Conservation (phyloP, 2,797 vertebrate genomes). For the Sebastolobus altivelis region DNA sequence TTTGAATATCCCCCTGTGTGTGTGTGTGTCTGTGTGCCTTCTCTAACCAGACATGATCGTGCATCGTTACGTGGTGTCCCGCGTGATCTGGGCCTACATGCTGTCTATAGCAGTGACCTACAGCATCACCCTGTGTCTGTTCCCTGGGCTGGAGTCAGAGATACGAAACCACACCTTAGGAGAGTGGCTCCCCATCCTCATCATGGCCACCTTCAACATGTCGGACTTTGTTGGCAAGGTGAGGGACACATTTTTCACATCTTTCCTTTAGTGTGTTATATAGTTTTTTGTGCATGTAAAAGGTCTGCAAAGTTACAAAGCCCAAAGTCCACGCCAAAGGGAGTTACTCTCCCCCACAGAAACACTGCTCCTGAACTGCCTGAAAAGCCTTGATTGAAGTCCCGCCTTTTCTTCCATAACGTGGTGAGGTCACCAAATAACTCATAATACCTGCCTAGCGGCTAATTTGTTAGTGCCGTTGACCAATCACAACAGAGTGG, state of each 20-base stretch:
- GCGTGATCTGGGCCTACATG: conserved; percentile 98
- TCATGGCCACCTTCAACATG: conserved; percentile 99
- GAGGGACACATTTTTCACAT: conserved; percentile 31
- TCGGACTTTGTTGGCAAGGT: conserved; percentile 99
- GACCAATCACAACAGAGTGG: too few species aligned
- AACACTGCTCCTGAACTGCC: too few species aligned
- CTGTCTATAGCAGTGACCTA: conserved; percentile 96
- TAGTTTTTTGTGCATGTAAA: too few species aligned
- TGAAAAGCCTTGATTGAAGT: too few species aligned
- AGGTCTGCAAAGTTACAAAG: too few species aligned
- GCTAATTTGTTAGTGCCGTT: too few species aligned
- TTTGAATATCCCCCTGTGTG: neutral
- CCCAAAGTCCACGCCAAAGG: too few species aligned
- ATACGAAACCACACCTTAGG: conserved; percentile 91
- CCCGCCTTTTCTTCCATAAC: too few species aligned
- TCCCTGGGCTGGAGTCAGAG: conserved; percentile 96
- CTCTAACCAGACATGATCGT: conserved; percentile 91
- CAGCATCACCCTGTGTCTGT: conserved; percentile 97
- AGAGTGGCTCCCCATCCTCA: conserved; percentile 97
- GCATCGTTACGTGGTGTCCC: conserved; percentile 93
- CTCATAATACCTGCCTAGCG: too few species aligned
- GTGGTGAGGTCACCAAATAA: too few species aligned
- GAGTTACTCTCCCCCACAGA: too few species aligned
- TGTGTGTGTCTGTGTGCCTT: conserved; percentile 17
- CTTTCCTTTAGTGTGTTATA: too few species aligned